Evolutionary conservation across 37 sponge, comb jelly and placozoan genomes (phyloP), one percentile per base, ranked within the genome.

Genomic region (Ephydatia muelleri): DNA sequence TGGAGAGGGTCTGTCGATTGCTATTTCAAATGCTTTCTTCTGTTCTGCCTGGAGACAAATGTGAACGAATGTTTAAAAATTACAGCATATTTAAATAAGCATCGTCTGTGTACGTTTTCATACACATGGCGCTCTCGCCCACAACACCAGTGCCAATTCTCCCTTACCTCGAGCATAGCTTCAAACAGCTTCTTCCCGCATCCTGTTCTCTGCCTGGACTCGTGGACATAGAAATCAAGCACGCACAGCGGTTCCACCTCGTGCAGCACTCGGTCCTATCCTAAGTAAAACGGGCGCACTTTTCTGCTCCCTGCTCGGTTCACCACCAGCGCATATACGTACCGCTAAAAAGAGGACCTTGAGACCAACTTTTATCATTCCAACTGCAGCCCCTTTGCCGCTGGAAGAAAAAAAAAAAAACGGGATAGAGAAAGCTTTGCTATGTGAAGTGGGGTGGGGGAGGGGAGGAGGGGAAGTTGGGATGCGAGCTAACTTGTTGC

Each of bases 211-310:
- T 98, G 98, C 66, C 69, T 37, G 32, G 91, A 86, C 84, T 98
- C 98, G 76, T 96, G 94, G 36, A 98, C 93, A 73, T 96, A 98
- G 87, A 98, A 98, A 75, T 98, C 98, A 47, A 98, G 83, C 34
- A 98, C 89, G 85, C 96, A 96, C 49, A 94, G 65, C 28, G 98
- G 93, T 36, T 83, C 87, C 47, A 89, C 92, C 47, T 98, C 96
- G 36, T 89, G 90, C 66, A 74, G 81, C 3, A 38, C 47, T 89
- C 92, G 21, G 29, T 66, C 0, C 26, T 29, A 73, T 98, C 97
- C 97, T 97, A 68, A 29, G 40, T 0, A 34, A 65, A 57, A 43
- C 27, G 29, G 29, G 29, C 29, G 5, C 70, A 68, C 9, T 30
- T 13, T 68, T 13, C 70, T 30, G 29, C 29, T 3, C 70, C n/a